Conservation (phyloP, 1,140 invertebrate genomes). For the Lerema accius region DNA sequence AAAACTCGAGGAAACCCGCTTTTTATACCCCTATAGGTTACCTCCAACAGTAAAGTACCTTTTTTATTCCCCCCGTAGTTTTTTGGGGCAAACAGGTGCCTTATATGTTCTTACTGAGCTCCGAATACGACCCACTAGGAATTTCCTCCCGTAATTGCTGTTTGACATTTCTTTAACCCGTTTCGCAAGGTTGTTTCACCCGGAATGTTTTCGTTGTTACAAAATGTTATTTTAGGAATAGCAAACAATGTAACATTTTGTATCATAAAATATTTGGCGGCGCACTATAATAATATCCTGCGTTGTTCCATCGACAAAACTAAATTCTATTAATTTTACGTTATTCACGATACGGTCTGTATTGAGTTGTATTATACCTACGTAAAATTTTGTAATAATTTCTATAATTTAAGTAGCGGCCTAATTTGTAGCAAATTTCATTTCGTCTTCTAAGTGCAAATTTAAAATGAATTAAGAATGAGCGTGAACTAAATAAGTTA, state of each 20-base stretch:
- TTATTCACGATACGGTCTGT: too few relatives aligned
- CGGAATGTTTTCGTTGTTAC: constrained; percentile 16
- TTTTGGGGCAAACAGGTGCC: constrained; percentile 34
- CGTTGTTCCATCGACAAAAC: constrained; percentile 1
- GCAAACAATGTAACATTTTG: constrained; percentile 9
- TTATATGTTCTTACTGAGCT: constrained; percentile 33
- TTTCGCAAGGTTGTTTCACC: constrained; percentile 10
- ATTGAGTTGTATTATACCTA: too few relatives aligned
- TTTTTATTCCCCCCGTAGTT: constrained; percentile 26
- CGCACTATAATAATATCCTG: background rate
- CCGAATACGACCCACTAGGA: constrained; percentile 31
- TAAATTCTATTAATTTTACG: background rate
- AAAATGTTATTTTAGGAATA: constrained; percentile 21
- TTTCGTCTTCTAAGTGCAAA: too few relatives aligned
- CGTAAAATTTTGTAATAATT: too few relatives aligned
- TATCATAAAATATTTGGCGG: background rate
- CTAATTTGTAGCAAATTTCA: too few relatives aligned
- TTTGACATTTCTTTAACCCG: constrained; percentile 30
- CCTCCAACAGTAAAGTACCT: constrained; percentile 23
- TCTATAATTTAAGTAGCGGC: too few relatives aligned
- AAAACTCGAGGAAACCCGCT: constrained; percentile 40
- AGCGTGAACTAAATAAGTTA: too few relatives aligned
- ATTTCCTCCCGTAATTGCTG: constrained; percentile 30
- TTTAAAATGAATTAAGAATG: too few relatives aligned
- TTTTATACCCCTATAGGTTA: constrained; percentile 28